phyloP scores from a whole-genome alignment of 2,113 vertebrate species.

The Mus musculus region GRCm39 chr7:69713001-69713500 shows the following conservation, averaged over 20 bases:
- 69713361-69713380: not conserved
- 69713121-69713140: conserved; percentile 80
- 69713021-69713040: not conserved
- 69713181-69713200: conserved; percentile 78
- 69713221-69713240: conserved; percentile 78
- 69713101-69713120: conserved; percentile 80
- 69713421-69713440: not conserved
- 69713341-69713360: not conserved
- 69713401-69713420: not conserved
- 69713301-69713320: conserved; percentile 61
- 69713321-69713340: conserved; percentile 62
- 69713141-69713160: conserved; percentile 79
- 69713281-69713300: conserved; percentile 35
- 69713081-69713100: conserved; percentile 82
- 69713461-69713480: conserved; percentile 52
- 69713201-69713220: conserved; percentile 75
- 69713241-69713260: conserved; percentile 68
- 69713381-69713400: not conserved
- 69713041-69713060: conserved; percentile 39
- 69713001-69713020: not conserved
- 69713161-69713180: conserved; percentile 82
- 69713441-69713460: not conserved
- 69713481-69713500: not conserved
- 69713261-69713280: conserved; percentile 51
- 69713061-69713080: conserved; percentile 62